A percentile compares a stretch with the other conserved stretches of the same genome.
Evolutionary conservation across 2,113 vertebrate species (phyloP).

Genomic region (Phalacrocorax aristotelis): DNA sequence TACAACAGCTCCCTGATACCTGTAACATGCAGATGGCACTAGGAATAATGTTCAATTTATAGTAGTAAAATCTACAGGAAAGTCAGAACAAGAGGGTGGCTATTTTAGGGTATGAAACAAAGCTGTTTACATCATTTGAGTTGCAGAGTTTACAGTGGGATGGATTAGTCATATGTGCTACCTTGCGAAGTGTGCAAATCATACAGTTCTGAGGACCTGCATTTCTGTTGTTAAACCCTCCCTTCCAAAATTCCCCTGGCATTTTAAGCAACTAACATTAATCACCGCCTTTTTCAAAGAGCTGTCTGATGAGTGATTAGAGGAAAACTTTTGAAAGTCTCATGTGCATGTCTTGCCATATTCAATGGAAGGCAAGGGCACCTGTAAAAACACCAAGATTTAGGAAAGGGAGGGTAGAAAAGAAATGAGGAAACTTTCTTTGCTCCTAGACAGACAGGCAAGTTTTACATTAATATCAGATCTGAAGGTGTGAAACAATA

Average conservation of each 20-base stretch:
- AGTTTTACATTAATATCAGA: background rate
- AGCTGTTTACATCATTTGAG: background rate
- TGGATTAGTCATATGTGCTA: background rate
- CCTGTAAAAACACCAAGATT: background rate
- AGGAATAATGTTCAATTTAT: background rate
- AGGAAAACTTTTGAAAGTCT: background rate
- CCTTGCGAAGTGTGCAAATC: background rate
- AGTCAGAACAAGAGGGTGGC: background rate
- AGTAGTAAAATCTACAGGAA: background rate
- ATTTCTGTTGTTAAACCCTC: background rate
- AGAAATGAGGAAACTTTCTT: background rate
- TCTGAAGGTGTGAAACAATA: background rate
- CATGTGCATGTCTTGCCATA: background rate
- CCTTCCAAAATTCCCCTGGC: background rate
- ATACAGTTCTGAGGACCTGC: background rate
- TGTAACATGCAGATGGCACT: background rate
- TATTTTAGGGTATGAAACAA: background rate
- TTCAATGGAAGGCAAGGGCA: background rate
- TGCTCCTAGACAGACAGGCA: background rate
- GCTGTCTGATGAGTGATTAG: background rate
- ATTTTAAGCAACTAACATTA: background rate
- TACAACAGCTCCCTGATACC: background rate
- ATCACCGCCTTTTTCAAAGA: slow-evolving; percentile 11
- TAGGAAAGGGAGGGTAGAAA: background rate
- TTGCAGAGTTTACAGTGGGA: background rate